A percentile compares a stretch with the other conserved stretches of the same genome.
Evolutionary conservation across 1,140 invertebrate species (phyloP).

Genomic region (Drosophila punjabiensis): DNA sequence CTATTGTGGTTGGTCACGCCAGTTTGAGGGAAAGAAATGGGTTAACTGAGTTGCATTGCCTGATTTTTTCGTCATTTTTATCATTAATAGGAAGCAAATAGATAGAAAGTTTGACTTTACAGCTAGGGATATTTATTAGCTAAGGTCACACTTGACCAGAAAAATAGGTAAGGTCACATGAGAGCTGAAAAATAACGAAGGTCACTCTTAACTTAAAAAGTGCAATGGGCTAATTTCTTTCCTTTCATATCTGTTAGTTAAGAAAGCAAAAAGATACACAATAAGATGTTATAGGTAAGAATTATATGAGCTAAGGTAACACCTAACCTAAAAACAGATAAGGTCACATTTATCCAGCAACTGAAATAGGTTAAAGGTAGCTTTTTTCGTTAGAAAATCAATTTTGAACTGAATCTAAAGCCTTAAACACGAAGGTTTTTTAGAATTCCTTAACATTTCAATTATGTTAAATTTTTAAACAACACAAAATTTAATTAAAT

Average conservation of each 20-base stretch:
- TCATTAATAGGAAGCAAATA: neutral
- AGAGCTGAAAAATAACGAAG: neutral
- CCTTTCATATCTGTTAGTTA: neutral
- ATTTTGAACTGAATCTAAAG: neutral
- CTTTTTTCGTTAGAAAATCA: neutral
- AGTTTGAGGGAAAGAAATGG: neutral
- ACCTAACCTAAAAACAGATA: neutral
- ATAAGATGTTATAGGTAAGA: neutral
- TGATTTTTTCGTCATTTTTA: neutral
- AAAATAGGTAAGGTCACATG: neutral
- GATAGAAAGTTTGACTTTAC: neutral
- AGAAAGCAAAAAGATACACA: neutral
- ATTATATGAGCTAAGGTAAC: neutral
- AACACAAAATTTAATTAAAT: no score
- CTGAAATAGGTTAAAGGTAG: neutral
- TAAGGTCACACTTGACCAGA: neutral
- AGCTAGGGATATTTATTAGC: no score
- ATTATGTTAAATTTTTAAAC: no score
- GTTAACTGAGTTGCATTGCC: neutral
- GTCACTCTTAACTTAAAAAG: no score
- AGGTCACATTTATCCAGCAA: neutral
- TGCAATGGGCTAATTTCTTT: no score
- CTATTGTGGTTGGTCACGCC: slow-evolving; percentile 48
- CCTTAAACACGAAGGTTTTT: neutral
- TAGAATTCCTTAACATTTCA: neutral